These are phyloP conservation scores for Ancistrus triradiatus DNA, from an alignment of 2,113 vertebrate genomes.

Conservation along the genomic window DNA sequence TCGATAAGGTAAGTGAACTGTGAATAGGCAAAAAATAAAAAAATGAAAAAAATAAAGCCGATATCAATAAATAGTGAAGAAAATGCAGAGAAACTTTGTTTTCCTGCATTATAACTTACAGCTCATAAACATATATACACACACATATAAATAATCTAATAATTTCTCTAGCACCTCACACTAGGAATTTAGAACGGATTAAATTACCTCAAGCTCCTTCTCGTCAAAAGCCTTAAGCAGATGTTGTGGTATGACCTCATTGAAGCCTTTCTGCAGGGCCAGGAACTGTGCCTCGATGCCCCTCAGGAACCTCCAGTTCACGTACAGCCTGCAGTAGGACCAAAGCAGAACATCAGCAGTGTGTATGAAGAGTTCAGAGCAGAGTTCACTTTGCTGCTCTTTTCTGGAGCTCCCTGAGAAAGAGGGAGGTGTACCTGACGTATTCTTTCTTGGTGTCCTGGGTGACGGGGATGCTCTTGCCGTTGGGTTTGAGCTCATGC, in stretches of 20 bases:
- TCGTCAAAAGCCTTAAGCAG: slow-evolving; percentile 97
- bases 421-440: slow-evolving; percentile 70
- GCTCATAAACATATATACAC: no score
- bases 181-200: no score
- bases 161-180: no score
- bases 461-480: slow-evolving; percentile 90
- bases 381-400: neutral
- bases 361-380: neutral
- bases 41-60: neutral
- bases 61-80: neutral
- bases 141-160: no score
- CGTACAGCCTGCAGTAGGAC: slow-evolving; percentile 77
- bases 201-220: slow-evolving; percentile 92
- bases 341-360: neutral
- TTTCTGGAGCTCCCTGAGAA: neutral
- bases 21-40: no score
- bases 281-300: slow-evolving; percentile 98
- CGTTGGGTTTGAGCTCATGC: slow-evolving; percentile 96
- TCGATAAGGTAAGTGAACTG: no score
- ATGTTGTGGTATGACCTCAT: slow-evolving; percentile 98
- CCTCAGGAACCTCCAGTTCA: slow-evolving; percentile 98
- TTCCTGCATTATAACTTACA: no score
- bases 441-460: slow-evolving; percentile 99
- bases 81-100: no score
- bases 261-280: slow-evolving; percentile 97